Evolutionary conservation across 2,888 invertebrate genomes (phyloP).

Genomic region (Drosophila merina): DNA sequence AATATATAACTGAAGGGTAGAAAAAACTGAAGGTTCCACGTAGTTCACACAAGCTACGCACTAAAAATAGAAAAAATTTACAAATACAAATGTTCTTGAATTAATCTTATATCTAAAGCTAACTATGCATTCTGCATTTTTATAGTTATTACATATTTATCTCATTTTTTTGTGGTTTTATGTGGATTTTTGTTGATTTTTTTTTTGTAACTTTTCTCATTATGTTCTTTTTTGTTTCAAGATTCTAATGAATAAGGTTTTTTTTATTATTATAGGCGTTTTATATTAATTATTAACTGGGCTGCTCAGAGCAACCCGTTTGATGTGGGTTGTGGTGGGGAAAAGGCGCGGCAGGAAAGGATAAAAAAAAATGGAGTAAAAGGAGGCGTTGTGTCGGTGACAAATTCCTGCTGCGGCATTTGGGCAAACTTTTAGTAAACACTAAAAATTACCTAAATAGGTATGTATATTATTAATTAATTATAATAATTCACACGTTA

Average conservation of each 20-base stretch:
- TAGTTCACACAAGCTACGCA: conserved; percentile 56
- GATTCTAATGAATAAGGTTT: conserved; percentile 49
- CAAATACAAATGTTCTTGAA: conserved; percentile 75
- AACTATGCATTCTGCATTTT: conserved; percentile 53
- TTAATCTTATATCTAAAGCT: conserved; percentile 63
- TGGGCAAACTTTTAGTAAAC: conserved; percentile 53
- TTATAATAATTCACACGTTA: conserved; percentile 70
- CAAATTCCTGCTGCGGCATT: conserved; percentile 73
- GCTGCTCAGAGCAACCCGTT: conserved; percentile 72
- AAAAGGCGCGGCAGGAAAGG: conserved; percentile 41
- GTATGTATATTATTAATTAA: conserved; percentile 61
- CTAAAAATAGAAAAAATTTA: conserved; percentile 70
- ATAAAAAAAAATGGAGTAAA: neutral
- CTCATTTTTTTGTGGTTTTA: conserved; percentile 42
- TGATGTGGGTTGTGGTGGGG: conserved; percentile 39
- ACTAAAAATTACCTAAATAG: conserved; percentile 72
- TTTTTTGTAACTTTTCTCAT: conserved; percentile 32
- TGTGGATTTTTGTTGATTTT: conserved; percentile 33
- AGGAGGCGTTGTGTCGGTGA: neutral
- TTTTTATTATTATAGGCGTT: conserved; percentile 17
- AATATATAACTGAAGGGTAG: conserved; percentile 51
- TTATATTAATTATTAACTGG: conserved; percentile 22
- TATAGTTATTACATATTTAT: conserved; percentile 42
- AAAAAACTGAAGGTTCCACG: conserved; percentile 60
- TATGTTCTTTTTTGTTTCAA: conserved; percentile 48